Base-by-base conservation (phyloP, 2,888 invertebrate species). In the Caradrina clavipalpis region DNA sequence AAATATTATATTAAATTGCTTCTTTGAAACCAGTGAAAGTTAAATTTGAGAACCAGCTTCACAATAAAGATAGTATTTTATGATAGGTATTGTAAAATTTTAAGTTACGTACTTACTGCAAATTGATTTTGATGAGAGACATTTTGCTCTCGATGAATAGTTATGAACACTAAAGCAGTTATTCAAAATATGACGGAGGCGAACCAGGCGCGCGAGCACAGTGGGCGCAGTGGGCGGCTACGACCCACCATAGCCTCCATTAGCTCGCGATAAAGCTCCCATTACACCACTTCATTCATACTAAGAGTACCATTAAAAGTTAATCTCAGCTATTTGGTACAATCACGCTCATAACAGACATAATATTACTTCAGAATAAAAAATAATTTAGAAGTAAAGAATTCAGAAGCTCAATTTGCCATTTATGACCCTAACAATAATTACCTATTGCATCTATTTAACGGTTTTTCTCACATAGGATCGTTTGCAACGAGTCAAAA, bases 211-310 rank as follows among this genome's bases (percentile, higher is more conserved):
- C 68, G 71, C 71, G 54, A 56, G 77, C 73, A 15, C 19, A n/a
- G 70, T n/a, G 47, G 54, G 50, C 66, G 68, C 76, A 63, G 87
- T 88, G 85, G 90, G 89, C 87, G 88, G 82, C 70, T 80, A 59
- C 79, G 75, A 69, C 79, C 81, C 81, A 83, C 84, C 85, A 80
- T 84, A 85, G 86, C 86, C 85, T 87, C 91, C 91, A 92, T 92
- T 92, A 92, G 84, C 84, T 77, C 69, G 84, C 89, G 91, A 92
- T 92, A 91, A 92, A 90, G 87, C 87, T 87, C 85, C 90, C 89
- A 91, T 92, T 92, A 91, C 88, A 89, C 83, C 92, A 90, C 90
- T 91, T 90, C 89, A 92, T 91, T 91, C 89, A 89, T 88, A 85
- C 88, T 90, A 90, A 90, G 87, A 89, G 87, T 86, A 88, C 85